These are phyloP conservation scores for Pomacea canaliculata DNA, from an alignment of 2,888 invertebrate species.

Conservation along the genomic window DNA sequence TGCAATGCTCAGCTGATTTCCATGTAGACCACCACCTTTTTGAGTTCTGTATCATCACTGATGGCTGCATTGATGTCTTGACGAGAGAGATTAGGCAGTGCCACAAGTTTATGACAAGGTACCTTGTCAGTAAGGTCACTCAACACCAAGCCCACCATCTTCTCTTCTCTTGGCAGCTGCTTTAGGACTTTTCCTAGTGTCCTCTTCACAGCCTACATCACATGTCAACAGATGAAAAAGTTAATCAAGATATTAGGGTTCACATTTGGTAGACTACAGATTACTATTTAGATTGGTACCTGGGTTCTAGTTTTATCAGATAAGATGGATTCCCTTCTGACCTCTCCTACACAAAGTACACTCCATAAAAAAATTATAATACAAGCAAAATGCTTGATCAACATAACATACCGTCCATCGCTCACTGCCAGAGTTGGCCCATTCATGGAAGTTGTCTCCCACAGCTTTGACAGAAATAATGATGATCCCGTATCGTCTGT, in stretches of 20 bases:
- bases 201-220: conserved; percentile 16
- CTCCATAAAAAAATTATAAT: no score
- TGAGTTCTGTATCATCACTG: conserved; percentile 14
- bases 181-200: conserved; percentile 32
- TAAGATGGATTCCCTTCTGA: no score
- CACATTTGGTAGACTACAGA: no score
- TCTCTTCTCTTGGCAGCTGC: conserved; percentile 31
- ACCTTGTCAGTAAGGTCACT: conserved; percentile 17
- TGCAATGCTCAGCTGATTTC: no score
- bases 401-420: conserved; percentile 7
- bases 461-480: conserved; percentile 32
- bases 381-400: no score
- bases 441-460: conserved; percentile 30
- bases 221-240: neutral
- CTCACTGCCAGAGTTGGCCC: conserved; percentile 25
- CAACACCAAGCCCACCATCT: conserved; percentile 29
- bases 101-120: conserved; percentile 28
- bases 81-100: conserved; percentile 28
- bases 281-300: no score
- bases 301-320: no score
- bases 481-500: conserved; percentile 28
- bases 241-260: no score
- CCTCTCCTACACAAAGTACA: no score
- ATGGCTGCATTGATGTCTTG: conserved; percentile 22
- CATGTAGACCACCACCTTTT: conserved; percentile 9